These are phyloP conservation scores for Sarotherodon lohbergeri DNA, from an alignment of 2,113 vertebrate species.

Conservation along the genomic window DNA sequence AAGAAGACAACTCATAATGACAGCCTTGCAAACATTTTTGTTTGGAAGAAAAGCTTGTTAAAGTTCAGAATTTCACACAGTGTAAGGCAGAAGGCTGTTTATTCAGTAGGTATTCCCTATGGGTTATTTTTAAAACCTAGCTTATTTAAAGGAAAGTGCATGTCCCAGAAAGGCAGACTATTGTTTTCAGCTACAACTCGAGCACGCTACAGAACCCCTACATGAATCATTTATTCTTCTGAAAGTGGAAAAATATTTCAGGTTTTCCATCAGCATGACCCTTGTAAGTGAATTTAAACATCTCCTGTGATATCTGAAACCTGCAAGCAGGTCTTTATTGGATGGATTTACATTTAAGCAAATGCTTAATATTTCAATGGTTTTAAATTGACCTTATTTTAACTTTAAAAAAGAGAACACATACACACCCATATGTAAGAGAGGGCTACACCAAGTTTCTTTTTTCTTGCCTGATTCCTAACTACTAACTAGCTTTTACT, in stretches of 20 bases:
- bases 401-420: not conserved
- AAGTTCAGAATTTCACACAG: not conserved
- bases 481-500: not conserved
- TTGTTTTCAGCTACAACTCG: not conserved
- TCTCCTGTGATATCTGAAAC: not conserved
- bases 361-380: not conserved
- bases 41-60: not conserved
- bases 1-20: not conserved
- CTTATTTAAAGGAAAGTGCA: not conserved
- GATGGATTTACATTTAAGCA: not conserved
- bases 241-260: not conserved
- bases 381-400: not conserved
- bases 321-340: not conserved
- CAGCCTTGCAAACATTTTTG: not conserved
- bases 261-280: not conserved
- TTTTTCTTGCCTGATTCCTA: fast-evolving
- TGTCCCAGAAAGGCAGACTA: not conserved
- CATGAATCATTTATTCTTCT: not conserved
- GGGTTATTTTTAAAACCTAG: not conserved
- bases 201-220: not conserved
- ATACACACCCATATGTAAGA: not conserved
- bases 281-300: not conserved
- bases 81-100: not conserved
- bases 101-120: not conserved
- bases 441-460: not conserved